Evolutionary conservation across 2,797 vertebrate genomes (phyloP).

Genomic region (Sebastes nivosus): DNA sequence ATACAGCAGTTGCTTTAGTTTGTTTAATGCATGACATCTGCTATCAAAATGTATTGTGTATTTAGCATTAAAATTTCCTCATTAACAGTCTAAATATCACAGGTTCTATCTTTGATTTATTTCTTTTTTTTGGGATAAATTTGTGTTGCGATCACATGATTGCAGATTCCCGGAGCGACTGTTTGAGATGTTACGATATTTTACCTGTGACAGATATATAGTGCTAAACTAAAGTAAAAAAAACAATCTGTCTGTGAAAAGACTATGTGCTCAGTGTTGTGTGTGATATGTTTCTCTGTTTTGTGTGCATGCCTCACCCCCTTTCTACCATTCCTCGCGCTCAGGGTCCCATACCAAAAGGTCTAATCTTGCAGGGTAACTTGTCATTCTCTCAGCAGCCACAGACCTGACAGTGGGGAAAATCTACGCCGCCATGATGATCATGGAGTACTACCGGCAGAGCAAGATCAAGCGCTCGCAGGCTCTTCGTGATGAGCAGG

Average conservation of each 20-base stretch:
- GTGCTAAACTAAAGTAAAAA: constrained; percentile 13
- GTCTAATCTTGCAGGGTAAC: constrained; percentile 87
- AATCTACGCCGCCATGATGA: constrained; percentile 99
- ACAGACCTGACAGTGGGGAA: constrained; percentile 97
- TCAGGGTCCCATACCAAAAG: constrained; percentile 82
- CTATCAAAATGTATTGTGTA: not conserved
- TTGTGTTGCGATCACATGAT: not conserved
- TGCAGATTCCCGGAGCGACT: not conserved
- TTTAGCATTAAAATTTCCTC: constrained; percentile 2
- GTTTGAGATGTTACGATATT: constrained; percentile 2
- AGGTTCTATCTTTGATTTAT: not conserved
- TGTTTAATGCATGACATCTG: constrained; percentile 35
- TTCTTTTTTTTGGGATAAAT: constrained; percentile 10
- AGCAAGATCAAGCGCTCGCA: constrained; percentile 96
- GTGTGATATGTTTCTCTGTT: constrained; percentile 42
- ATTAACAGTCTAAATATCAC: not conserved
- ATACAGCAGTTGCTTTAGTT: not conserved
- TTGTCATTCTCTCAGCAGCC: constrained; percentile 89
- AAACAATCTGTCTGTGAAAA: constrained; percentile 82
- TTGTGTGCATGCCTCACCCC: constrained; percentile 61
- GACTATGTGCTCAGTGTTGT: constrained; percentile 78
- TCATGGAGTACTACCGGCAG: constrained; percentile 98
- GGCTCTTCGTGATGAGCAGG: constrained; percentile 93
- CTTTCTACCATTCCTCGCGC: constrained; percentile 78
- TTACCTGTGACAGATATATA: not conserved